phyloP scores from a whole-genome alignment of 2,797 vertebrate genomes.

The Selene dorsalis region DNA sequence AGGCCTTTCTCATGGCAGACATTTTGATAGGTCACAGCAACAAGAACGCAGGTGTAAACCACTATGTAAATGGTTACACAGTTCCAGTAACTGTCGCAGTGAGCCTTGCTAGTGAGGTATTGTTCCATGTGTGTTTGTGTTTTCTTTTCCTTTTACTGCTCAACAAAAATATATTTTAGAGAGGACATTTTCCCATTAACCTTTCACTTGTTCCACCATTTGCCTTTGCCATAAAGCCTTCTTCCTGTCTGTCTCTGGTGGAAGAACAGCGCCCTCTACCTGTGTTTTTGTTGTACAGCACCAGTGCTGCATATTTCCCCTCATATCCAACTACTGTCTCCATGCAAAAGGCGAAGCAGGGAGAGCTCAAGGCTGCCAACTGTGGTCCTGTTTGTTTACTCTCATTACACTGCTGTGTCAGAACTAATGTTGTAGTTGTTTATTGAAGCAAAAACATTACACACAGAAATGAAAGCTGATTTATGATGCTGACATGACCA shows the following conservation, averaged over 20 bases:
- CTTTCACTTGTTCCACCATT: conserved; percentile 40
- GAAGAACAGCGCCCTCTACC: conserved; percentile 51
- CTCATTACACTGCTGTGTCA: background rate
- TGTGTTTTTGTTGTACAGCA: conserved; percentile 12
- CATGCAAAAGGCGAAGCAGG: background rate
- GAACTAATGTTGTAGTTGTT: background rate
- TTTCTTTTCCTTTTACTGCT: background rate
- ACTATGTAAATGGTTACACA: conserved; percentile 1
- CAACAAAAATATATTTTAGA: background rate
- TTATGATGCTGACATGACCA: background rate
- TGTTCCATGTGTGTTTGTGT: background rate
- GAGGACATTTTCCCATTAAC: conserved; percentile 2
- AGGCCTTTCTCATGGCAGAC: conserved; percentile 1
- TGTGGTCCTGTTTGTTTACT: conserved; percentile 18
- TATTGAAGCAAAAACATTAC: background rate
- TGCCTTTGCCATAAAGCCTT: conserved; percentile 17
- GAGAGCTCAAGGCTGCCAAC: background rate
- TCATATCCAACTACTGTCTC: background rate
- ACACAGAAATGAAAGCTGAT: background rate
- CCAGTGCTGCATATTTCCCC: background rate
- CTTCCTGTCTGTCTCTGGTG: background rate
- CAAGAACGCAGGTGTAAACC: background rate
- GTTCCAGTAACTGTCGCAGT: conserved; percentile 7
- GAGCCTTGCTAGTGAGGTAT: background rate
- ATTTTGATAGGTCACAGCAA: background rate